Conservation (phyloP, 2,888 invertebrate genomes). For the Chironomus tentans region DNA sequence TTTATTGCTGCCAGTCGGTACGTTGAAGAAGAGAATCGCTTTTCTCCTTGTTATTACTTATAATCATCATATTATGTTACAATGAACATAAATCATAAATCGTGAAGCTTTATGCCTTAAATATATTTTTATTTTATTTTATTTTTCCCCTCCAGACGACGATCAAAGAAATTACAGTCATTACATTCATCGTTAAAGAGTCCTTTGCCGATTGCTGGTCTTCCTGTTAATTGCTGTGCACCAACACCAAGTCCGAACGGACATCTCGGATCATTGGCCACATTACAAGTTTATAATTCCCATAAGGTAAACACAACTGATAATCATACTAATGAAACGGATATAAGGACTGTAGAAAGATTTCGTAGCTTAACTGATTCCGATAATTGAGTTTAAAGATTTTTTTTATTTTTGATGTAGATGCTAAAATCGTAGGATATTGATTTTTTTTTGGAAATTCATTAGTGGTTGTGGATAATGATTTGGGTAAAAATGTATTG, state of each 20-base stretch:
- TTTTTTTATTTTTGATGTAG: background rate
- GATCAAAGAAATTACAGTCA: constrained; percentile 67
- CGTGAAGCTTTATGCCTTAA: background rate
- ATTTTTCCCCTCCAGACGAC: constrained; percentile 43
- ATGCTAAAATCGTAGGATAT: background rate
- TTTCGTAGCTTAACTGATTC: background rate
- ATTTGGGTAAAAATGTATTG: too few relatives aligned
- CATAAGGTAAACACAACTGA: constrained; percentile 54
- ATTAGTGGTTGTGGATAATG: too few relatives aligned
- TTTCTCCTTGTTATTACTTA: background rate
- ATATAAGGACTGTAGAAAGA: background rate
- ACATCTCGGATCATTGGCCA: constrained; percentile 71
- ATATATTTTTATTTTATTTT: background rate
- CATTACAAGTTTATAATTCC: constrained; percentile 73
- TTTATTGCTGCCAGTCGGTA: constrained; percentile 74
- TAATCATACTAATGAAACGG: background rate
- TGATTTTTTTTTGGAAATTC: background rate
- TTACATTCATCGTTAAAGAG: constrained; percentile 59
- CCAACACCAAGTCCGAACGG: constrained; percentile 71
- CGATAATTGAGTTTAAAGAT: background rate
- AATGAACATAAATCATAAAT: background rate
- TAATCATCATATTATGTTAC: background rate
- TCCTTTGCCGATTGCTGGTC: constrained; percentile 59
- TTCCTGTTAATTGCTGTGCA: constrained; percentile 73
- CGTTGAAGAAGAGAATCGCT: constrained; percentile 27